Evolutionary conservation across 2,797 vertebrate species (phyloP).

Genomic region (Apogon hyalosoma): DNA sequence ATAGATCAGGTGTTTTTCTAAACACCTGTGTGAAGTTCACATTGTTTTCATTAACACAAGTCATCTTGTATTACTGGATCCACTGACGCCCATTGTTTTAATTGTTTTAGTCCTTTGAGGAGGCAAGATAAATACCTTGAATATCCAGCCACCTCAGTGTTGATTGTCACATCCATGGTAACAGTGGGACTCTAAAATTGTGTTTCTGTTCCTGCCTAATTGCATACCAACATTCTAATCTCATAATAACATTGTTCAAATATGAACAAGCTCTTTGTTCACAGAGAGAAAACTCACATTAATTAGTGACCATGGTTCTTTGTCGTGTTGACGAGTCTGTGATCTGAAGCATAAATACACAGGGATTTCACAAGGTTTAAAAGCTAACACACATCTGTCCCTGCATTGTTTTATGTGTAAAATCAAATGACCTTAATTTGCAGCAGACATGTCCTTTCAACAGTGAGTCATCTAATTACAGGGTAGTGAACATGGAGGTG

Average conservation of each 20-base stretch:
- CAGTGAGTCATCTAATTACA: background rate
- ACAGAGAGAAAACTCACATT: conserved; percentile 1
- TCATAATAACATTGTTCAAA: conserved; percentile 20
- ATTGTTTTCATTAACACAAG: no score
- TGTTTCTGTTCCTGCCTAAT: conserved; percentile 12
- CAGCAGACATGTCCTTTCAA: background rate
- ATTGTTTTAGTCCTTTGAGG: background rate
- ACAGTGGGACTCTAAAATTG: background rate
- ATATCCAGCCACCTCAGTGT: background rate
- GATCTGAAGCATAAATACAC: no score
- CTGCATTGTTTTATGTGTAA: no score
- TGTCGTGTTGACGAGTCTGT: background rate
- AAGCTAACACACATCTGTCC: no score
- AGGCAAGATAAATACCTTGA: background rate
- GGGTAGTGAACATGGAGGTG: background rate
- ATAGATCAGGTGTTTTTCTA: no score
- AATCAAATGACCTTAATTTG: no score
- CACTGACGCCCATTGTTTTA: background rate
- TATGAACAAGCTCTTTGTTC: conserved; percentile 27
- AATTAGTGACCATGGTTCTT: background rate
- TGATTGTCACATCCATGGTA: background rate
- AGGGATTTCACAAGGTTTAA: no score
- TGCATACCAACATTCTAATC: conserved; percentile 26
- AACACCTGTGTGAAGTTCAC: no score
- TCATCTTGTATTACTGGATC: no score